Evolutionary conservation across 2,888 invertebrate genomes (phyloP).

Genomic region (Apoda limacodes): DNA sequence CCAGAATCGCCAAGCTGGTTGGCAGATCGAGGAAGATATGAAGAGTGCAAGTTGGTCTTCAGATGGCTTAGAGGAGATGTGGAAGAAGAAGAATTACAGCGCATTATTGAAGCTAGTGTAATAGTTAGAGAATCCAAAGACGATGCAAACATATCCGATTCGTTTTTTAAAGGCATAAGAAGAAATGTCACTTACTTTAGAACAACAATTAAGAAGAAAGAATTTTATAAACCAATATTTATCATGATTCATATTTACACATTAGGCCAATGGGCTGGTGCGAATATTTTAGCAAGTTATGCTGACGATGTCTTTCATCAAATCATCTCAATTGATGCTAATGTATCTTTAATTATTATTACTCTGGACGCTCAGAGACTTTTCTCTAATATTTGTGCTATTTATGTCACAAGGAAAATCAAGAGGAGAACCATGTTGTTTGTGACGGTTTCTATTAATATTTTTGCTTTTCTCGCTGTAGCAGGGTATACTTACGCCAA

Average conservation of each 20-base stretch:
- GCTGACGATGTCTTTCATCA: constrained; percentile 19
- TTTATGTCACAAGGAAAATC: constrained; percentile 21
- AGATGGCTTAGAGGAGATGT: constrained; percentile 50
- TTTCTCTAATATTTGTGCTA: constrained; percentile 21
- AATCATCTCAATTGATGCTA: constrained; percentile 18
- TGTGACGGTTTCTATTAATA: constrained; percentile 7
- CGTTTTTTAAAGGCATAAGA: neutral
- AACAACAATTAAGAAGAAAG: constrained; percentile 21
- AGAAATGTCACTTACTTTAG: constrained; percentile 10
- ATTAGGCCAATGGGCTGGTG: constrained; percentile 24
- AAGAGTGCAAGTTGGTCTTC: constrained; percentile 57
- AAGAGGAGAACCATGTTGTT: constrained; percentile 13
- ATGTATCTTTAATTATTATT: constrained; percentile 18
- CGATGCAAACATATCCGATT: constrained; percentile 4
- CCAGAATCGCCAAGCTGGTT: constrained; percentile 73
- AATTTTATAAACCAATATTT: constrained; percentile 27
- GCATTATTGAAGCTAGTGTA: constrained; percentile 21
- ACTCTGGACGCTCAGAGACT: constrained; percentile 22
- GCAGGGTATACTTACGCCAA: constrained; percentile 15
- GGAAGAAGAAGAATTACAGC: constrained; percentile 36
- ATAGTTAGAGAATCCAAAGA: constrained; percentile 10
- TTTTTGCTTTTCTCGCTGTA: constrained; percentile 5
- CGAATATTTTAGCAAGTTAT: constrained; percentile 25
- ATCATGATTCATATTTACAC: constrained; percentile 27
- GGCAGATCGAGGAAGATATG: constrained; percentile 47